These are phyloP conservation scores for Heteropelma amictum DNA, from an alignment of 2,888 invertebrate species.

Conservation along the genomic window DNA sequence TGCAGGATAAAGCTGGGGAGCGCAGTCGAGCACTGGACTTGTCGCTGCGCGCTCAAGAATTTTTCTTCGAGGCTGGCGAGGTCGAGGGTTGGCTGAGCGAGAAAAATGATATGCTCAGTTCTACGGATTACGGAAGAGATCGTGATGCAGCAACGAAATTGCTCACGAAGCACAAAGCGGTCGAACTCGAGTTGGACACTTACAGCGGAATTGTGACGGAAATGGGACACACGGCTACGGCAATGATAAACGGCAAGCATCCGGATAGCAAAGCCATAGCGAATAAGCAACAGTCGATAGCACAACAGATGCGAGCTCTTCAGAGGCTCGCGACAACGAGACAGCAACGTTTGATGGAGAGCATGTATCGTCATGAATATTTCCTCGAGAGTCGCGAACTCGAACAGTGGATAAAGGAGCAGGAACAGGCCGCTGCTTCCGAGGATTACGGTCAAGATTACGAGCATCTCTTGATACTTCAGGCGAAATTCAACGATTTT, in stretches of 20 bases:
- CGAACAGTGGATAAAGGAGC: conserved; percentile 95
- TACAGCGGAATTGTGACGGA: conserved; percentile 94
- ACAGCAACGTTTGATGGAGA: conserved; percentile 93
- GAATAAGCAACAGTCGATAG: conserved; percentile 86
- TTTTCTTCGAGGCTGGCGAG: conserved; percentile 93
- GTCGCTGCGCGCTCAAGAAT: conserved; percentile 93
- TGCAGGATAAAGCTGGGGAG: conserved; percentile 85
- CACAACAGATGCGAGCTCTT: conserved; percentile 88
- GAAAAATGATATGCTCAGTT: conserved; percentile 88
- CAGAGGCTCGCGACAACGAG: conserved; percentile 89
- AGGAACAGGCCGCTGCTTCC: conserved; percentile 91
- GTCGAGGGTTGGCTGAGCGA: conserved; percentile 96
- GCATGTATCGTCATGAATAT: conserved; percentile 94
- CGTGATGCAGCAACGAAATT: conserved; percentile 94
- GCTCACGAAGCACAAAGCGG: conserved; percentile 96
- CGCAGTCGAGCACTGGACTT: conserved; percentile 89
- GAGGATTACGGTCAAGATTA: conserved; percentile 98
- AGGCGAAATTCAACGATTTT: conserved; percentile 95
- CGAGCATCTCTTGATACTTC: conserved; percentile 90
- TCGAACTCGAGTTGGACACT: conserved; percentile 93
- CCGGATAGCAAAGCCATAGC: conserved; percentile 90
- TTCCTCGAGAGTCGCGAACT: conserved; percentile 93
- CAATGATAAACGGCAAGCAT: conserved; percentile 89
- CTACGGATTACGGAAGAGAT: conserved; percentile 93
- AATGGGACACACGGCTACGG: conserved; percentile 92